Conservation (phyloP, 2,888 invertebrate genomes). For the Abrostola triplasia region DNA sequence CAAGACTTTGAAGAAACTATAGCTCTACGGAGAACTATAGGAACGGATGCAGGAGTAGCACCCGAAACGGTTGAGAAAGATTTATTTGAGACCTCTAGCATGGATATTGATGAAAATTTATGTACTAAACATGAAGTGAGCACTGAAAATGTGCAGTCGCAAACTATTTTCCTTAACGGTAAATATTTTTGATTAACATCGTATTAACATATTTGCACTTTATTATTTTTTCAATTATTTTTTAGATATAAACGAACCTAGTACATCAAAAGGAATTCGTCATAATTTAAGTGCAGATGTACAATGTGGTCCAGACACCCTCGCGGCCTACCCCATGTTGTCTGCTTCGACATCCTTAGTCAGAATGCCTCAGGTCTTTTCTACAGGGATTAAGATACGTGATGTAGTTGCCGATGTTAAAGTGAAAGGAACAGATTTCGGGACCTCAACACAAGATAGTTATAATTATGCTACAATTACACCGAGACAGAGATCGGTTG, state of each 20-base stretch:
- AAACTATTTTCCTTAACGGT: slow-evolving; percentile 80
- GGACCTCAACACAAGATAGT: slow-evolving; percentile 59
- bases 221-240: slow-evolving; percentile 3
- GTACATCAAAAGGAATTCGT: slow-evolving; percentile 83
- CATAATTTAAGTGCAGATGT: slow-evolving; percentile 75
- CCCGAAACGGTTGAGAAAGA: slow-evolving; percentile 50
- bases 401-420: slow-evolving; percentile 57
- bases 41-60: slow-evolving; percentile 64
- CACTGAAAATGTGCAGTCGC: slow-evolving; percentile 65
- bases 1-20: slow-evolving; percentile 71
- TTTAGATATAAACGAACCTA: slow-evolving; percentile 83
- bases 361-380: slow-evolving; percentile 62
- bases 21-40: slow-evolving; percentile 70
- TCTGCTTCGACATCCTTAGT: slow-evolving; percentile 69
- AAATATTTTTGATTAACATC: slow-evolving; percentile 23
- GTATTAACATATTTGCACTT: not conserved
- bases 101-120: slow-evolving; percentile 62
- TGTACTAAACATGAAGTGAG: slow-evolving; percentile 58
- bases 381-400: slow-evolving; percentile 67
- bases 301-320: slow-evolving; percentile 80
- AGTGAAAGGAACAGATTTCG: slow-evolving; percentile 60
- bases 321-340: slow-evolving; percentile 57
- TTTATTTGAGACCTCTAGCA: slow-evolving; percentile 44
- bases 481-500: slow-evolving; percentile 59
- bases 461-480: slow-evolving; percentile 51